phyloP scores from a whole-genome alignment of 2,888 invertebrate genomes.

The Heliconius ismenius region DNA sequence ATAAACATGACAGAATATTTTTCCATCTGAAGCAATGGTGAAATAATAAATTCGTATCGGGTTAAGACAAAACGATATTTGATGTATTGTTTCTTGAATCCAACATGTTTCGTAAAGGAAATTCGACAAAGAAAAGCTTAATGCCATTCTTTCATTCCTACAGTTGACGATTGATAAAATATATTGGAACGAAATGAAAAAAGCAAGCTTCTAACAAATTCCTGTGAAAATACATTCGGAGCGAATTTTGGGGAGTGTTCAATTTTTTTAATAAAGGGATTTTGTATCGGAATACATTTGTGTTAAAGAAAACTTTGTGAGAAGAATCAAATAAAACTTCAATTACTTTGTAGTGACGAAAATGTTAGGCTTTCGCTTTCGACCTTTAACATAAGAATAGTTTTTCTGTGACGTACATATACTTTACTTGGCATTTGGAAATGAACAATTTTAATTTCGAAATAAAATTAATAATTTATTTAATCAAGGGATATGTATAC shows the following conservation, averaged over 20 bases:
- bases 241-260: constrained; percentile 8
- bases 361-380: constrained; percentile 8
- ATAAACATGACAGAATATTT: neutral
- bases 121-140: constrained; percentile 45
- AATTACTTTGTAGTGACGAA: neutral
- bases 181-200: constrained; percentile 39
- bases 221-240: constrained; percentile 23
- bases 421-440: neutral
- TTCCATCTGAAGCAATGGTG: neutral
- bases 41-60: constrained; percentile 31
- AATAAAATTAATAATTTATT: too few species aligned
- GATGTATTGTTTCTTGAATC: constrained; percentile 43
- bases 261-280: constrained; percentile 21
- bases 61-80: constrained; percentile 40
- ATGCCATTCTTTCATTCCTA: constrained; percentile 46
- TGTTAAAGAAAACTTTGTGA: constrained; percentile 6
- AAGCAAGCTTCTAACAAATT: constrained; percentile 23
- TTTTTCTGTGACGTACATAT: neutral
- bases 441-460: neutral
- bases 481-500: too few species aligned
- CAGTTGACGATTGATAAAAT: constrained; percentile 40
- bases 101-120: constrained; percentile 40
- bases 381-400: neutral
- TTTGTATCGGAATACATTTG: constrained; percentile 12
- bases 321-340: constrained; percentile 13